Conservation (phyloP, 2,113 vertebrate genomes). For the Myotis brandtii region DNA sequence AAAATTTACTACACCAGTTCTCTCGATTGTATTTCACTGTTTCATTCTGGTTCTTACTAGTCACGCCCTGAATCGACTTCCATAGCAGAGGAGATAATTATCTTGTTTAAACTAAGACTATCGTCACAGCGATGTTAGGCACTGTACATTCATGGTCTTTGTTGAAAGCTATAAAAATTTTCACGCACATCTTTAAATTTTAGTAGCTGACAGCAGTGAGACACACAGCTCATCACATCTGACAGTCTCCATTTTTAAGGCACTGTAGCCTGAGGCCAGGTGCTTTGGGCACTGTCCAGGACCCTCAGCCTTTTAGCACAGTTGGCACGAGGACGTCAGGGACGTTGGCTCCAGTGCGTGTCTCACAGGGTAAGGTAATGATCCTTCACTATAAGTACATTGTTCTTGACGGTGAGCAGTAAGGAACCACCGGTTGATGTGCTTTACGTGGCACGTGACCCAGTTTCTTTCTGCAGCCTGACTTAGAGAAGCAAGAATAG, state of each 20-base stretch:
- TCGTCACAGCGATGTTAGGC: not conserved
- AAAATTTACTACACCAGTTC: constrained; percentile 43
- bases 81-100: constrained; percentile 48
- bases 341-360: not conserved
- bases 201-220: constrained; percentile 40
- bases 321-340: constrained; percentile 44
- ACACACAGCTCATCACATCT: constrained; percentile 47
- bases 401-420: constrained; percentile 46
- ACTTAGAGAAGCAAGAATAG: constrained; percentile 2
- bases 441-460: constrained; percentile 24
- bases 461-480: not conserved
- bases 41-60: not conserved
- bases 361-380: constrained; percentile 45
- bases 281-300: constrained; percentile 38
- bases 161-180: constrained; percentile 59
- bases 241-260: constrained; percentile 61
- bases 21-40: not conserved
- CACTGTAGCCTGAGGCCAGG: not conserved
- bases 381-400: constrained; percentile 27
- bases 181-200: constrained; percentile 59
- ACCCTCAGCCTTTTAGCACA: constrained; percentile 23
- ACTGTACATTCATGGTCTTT: constrained; percentile 45
- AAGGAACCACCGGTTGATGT: constrained; percentile 33
- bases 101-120: constrained; percentile 56
- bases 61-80: not conserved